A percentile compares a stretch with the other conserved stretches of the same genome.
These are phyloP conservation scores for Dexiosoma caninum DNA, from an alignment of 2,888 invertebrate genomes.

Conservation along the genomic window DNA sequence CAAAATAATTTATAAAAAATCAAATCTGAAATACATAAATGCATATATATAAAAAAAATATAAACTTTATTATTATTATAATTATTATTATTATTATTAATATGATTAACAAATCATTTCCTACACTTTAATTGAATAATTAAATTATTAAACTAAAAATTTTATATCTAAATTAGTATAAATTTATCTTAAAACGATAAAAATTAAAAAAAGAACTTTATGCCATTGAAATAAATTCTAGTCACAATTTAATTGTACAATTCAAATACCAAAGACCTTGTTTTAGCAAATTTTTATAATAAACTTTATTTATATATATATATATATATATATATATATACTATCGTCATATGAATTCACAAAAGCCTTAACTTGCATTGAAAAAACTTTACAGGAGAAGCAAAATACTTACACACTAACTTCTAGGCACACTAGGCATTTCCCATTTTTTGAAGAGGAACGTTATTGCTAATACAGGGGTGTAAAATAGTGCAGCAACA, in stretches of 20 bases:
- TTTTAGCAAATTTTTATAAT: not conserved
- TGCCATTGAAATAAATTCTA: not conserved
- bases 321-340: not conserved
- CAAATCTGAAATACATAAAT: not conserved
- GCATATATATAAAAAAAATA: not conserved
- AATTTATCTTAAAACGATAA: not conserved
- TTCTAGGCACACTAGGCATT: no score
- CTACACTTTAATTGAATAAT: no score
- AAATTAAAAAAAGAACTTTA: not conserved
- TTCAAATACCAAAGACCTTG: conserved; percentile 13
- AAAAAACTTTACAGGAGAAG: no score
- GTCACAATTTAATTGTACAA: not conserved
- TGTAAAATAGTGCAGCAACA: no score
- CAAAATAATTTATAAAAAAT: not conserved
- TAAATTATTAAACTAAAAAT: not conserved
- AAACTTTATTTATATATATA: not conserved
- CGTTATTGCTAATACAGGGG: no score
- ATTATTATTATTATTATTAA: no score
- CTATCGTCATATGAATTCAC: no score
- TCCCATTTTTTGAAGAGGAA: no score
- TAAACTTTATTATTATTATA: not conserved
- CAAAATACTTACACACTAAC: no score
- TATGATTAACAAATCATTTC: not conserved
- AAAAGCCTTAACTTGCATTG: no score
- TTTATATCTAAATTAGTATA: not conserved